These are phyloP conservation scores for Cacatua alba DNA, from an alignment of 2,113 vertebrate species.

Conservation along the genomic window DNA sequence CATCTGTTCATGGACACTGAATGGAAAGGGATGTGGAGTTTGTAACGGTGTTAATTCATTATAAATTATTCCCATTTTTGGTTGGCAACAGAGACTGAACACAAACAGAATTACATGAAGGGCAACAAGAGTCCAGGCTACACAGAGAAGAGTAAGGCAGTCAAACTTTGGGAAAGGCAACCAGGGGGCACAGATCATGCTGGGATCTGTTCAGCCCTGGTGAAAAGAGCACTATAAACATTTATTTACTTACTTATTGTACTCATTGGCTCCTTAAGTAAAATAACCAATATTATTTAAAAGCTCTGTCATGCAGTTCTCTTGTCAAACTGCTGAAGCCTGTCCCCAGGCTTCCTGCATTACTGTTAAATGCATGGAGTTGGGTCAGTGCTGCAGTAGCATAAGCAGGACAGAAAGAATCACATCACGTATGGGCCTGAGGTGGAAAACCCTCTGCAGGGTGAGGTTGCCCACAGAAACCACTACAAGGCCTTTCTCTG, in stretches of 20 bases:
- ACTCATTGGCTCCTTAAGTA: not conserved
- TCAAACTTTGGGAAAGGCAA: not conserved
- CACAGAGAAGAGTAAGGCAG: not conserved
- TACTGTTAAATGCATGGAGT: not conserved
- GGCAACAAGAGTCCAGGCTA: not conserved
- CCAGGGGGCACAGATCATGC: not conserved
- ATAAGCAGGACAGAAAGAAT: not conserved
- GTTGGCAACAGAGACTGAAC: not conserved
- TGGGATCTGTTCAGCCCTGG: not conserved
- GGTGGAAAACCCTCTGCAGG: not conserved
- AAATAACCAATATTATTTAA: not conserved
- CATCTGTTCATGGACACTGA: not conserved
- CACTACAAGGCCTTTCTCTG: accelerated
- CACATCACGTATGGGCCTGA: accelerated
- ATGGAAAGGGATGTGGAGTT: not conserved
- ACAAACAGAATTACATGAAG: not conserved
- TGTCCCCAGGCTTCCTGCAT: not conserved
- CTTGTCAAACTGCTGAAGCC: not conserved
- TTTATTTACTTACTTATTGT: not conserved
- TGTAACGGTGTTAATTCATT: not conserved
- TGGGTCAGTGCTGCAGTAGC: not conserved
- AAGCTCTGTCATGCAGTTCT: not conserved
- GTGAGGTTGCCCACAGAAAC: not conserved
- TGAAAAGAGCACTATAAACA: not conserved
- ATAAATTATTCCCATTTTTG: not conserved